These are phyloP conservation scores for Paraescarpia echinospica DNA, from an alignment of 1,140 invertebrate species.

Conservation along the genomic window DNA sequence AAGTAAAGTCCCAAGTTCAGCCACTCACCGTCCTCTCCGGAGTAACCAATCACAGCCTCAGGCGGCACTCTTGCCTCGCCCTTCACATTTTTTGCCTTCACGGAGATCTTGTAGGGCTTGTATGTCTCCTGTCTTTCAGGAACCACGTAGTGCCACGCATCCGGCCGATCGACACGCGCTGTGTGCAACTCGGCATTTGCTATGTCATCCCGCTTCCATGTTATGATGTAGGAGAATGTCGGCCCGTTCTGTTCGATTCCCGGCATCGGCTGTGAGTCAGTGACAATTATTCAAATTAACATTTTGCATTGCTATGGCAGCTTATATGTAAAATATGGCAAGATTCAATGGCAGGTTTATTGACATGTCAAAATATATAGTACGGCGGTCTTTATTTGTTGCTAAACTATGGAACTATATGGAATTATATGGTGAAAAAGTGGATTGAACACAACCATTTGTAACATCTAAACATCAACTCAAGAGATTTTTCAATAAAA, in stretches of 20 bases:
- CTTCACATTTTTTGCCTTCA: constrained; percentile 85
- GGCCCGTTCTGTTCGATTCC: constrained; percentile 95
- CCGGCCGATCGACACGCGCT: constrained; percentile 25
- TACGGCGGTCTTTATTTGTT: no score
- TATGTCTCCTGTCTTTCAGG: constrained; percentile 84
- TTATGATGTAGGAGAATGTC: constrained; percentile 87
- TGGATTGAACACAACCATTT: no score
- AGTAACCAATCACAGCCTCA: constrained; percentile 82
- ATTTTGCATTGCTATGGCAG: no score
- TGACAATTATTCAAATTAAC: not conserved
- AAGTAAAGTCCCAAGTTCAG: not conserved
- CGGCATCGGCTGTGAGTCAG: constrained; percentile 75
- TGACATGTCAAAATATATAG: no score
- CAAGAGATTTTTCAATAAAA: no score
- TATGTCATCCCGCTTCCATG: constrained; percentile 78
- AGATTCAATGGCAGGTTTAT: no score
- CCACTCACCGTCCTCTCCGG: constrained; percentile 78
- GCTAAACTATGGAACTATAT: no score
- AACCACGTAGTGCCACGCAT: constrained; percentile 62
- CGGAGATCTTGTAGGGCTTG: constrained; percentile 86
- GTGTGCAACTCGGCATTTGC: constrained; percentile 19
- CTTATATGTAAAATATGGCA: no score
- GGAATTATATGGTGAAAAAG: no score
- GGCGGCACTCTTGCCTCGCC: constrained; percentile 80
- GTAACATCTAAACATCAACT: no score